phyloP scores from a whole-genome alignment of 1,140 invertebrate species.

The Nephotettix cincticeps region DNA sequence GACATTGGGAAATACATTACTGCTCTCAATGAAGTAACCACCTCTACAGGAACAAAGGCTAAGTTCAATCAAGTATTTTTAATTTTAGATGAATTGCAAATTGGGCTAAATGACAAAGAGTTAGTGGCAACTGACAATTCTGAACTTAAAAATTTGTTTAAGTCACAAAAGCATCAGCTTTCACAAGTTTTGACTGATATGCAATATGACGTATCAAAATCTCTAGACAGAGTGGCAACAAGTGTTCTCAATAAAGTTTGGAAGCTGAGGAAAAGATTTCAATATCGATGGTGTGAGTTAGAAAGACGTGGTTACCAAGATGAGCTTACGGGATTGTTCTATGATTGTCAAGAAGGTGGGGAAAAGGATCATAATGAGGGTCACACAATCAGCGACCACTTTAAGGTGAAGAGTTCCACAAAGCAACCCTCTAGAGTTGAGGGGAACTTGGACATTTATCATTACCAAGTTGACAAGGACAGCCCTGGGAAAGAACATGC shows the following conservation, averaged over 20 bases:
- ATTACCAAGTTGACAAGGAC: constrained; percentile 13
- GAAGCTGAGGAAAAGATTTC: background rate
- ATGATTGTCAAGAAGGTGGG: background rate
- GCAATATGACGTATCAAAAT: background rate
- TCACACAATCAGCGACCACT: no score
- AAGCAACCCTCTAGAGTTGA: no score
- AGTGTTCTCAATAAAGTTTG: background rate
- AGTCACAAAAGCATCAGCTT: background rate
- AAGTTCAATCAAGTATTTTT: background rate
- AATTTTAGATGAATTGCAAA: background rate
- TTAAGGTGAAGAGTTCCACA: no score
- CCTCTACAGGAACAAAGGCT: background rate
- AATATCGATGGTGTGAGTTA: constrained; percentile 1
- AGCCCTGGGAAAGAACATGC: background rate
- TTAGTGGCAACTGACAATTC: background rate
- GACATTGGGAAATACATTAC: background rate
- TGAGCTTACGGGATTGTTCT: constrained; percentile 1
- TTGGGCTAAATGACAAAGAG: background rate
- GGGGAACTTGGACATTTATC: background rate
- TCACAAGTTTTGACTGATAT: background rate
- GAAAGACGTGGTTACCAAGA: background rate
- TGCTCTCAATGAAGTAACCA: background rate
- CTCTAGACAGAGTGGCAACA: background rate
- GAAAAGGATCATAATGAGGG: background rate
- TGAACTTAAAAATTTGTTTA: background rate